A percentile compares a stretch with the other conserved stretches of the same genome.
phyloP scores from a whole-genome alignment of 2,113 vertebrate genomes.

The Neopipo cinnamomea region DNA sequence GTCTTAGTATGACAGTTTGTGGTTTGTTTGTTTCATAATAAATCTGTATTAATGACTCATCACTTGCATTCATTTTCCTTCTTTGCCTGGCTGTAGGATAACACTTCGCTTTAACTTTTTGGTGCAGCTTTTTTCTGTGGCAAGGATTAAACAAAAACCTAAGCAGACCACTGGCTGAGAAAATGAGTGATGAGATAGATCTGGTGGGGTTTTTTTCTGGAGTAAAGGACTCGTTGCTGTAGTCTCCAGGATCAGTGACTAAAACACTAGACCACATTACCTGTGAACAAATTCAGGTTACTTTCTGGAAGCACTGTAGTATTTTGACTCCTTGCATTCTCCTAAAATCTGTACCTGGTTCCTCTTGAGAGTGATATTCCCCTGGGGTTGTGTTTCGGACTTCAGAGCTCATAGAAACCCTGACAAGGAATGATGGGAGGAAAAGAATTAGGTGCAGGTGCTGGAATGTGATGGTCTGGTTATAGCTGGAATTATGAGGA shows the following conservation, averaged over 20 bases:
- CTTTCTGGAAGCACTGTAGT: not conserved
- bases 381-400: not conserved
- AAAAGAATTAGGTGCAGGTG: not conserved
- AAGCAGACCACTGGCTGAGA: not conserved
- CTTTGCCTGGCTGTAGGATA: not conserved
- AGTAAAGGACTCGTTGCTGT: not conserved
- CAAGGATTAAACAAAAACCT: not conserved
- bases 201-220: not conserved
- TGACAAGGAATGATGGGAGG: not conserved
- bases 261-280: not conserved
- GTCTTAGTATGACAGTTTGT: not conserved
- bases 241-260: not conserved
- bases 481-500: not conserved
- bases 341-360: not conserved
- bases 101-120: not conserved
- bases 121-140: not conserved
- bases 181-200: not conserved
- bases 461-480: not conserved
- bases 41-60: not conserved
- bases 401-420: not conserved
- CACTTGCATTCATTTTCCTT: not conserved
- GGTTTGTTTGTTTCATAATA: not conserved
- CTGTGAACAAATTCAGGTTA: not conserved
- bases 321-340: not conserved
- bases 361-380: not conserved